Percentiles rank a stretch among this genome's conserved stretches.
Evolutionary conservation across 92 coral and sea anemone species (phyloP).

Genomic region (Epizoanthus fatuus): DNA sequence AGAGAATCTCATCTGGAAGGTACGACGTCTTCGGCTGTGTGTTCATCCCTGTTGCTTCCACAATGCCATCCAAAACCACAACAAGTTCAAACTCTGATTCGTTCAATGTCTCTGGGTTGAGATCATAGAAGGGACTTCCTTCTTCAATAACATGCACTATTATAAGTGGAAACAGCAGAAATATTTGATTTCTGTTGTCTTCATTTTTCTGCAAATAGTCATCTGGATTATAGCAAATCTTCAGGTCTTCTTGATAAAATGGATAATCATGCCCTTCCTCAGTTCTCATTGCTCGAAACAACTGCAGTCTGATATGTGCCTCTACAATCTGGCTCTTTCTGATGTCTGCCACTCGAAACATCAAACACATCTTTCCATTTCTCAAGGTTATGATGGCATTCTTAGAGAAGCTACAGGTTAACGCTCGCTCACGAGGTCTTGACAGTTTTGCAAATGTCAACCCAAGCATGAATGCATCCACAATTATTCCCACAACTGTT

Average conservation of each 20-base stretch:
- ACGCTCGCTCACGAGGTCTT: slow-evolving; percentile 94
- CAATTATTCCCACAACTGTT: slow-evolving; percentile 79
- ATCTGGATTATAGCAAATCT: slow-evolving; percentile 81
- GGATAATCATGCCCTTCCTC: slow-evolving; percentile 78
- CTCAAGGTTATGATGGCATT: slow-evolving; percentile 84
- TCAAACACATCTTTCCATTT: slow-evolving; percentile 91
- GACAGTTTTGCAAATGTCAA: slow-evolving; percentile 94
- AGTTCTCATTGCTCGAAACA: slow-evolving; percentile 72
- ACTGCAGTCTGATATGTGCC: slow-evolving; percentile 83
- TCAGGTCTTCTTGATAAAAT: slow-evolving; percentile 85
- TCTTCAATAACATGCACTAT: slow-evolving; percentile 90
- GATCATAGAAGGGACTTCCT: slow-evolving; percentile 86
- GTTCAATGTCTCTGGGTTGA: slow-evolving; percentile 74
- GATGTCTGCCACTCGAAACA: slow-evolving; percentile 92
- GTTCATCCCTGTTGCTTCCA: slow-evolving; percentile 97
- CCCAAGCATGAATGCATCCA: slow-evolving; percentile 94
- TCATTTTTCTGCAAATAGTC: slow-evolving; percentile 38
- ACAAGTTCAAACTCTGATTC: slow-evolving; percentile 88
- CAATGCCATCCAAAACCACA: slow-evolving; percentile 88
- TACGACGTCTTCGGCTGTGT: slow-evolving; percentile 93
- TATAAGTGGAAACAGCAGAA: slow-evolving; percentile 82
- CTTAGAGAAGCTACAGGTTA: slow-evolving; percentile 91
- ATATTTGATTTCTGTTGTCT: slow-evolving; percentile 76
- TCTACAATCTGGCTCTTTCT: slow-evolving; percentile 91
- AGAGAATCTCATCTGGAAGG: slow-evolving; percentile 87